phyloP scores from a whole-genome alignment of 2,113 vertebrate species.

The Argyrosomus japonicus region DNA sequence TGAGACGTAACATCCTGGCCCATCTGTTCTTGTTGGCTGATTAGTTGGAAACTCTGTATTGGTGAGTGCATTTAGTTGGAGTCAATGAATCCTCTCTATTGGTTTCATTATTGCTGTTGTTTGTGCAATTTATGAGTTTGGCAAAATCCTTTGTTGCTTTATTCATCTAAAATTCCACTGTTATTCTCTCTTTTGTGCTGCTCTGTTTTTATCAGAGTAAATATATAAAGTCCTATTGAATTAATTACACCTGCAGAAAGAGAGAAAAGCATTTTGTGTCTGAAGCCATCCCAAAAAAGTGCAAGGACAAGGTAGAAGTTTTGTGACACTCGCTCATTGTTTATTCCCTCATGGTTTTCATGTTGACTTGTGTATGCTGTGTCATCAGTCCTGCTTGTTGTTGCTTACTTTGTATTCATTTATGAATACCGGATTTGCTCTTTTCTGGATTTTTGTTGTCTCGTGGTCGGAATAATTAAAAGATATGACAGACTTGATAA shows the following conservation, averaged over 20 bases:
- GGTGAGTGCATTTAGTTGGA: neutral
- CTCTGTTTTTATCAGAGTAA: neutral
- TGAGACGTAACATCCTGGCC: conserved; percentile 7
- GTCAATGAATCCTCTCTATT: neutral
- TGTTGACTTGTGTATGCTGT: neutral
- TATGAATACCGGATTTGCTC: conserved; percentile 4
- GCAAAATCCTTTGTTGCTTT: neutral
- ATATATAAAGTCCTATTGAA: neutral
- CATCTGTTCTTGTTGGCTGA: conserved; percentile 19
- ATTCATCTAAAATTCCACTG: neutral
- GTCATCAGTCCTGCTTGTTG: neutral
- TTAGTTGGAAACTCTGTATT: neutral
- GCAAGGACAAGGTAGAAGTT: neutral
- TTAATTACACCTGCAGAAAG: neutral
- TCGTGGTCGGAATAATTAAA: neutral
- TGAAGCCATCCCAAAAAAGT: conserved; percentile 9
- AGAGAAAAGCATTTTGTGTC: neutral
- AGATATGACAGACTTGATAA: neutral
- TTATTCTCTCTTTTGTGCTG: neutral
- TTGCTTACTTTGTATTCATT: neutral
- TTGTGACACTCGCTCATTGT: neutral
- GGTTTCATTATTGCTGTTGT: conserved; percentile 9
- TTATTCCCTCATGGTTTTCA: neutral
- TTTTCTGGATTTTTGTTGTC: conserved; percentile 6
- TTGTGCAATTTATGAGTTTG: neutral